These are phyloP conservation scores for Hippopotamus amphibius DNA, from an alignment of 2,113 vertebrate species.

Conservation along the genomic window DNA sequence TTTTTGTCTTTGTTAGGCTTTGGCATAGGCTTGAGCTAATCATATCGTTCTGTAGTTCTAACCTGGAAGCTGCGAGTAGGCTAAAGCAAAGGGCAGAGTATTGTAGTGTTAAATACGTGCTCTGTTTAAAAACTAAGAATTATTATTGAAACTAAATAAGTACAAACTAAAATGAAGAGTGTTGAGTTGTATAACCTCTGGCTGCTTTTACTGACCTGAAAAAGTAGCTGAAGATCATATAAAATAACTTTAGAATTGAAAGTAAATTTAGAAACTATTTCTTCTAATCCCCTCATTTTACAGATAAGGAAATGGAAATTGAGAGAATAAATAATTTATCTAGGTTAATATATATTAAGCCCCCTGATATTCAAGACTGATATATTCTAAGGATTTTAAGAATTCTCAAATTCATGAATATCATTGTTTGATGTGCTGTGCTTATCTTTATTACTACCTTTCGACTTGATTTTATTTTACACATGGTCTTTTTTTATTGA, in stretches of 20 bases:
- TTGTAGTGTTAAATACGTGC: constrained; percentile 5
- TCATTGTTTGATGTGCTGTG: not conserved
- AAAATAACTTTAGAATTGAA: constrained; percentile 30
- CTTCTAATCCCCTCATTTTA: not conserved
- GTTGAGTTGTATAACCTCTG: not conserved
- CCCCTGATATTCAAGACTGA: not conserved
- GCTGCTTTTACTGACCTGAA: not conserved
- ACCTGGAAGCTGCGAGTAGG: not conserved
- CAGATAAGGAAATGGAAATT: not conserved
- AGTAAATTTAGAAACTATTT: constrained; percentile 18
- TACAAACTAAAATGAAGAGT: not conserved
- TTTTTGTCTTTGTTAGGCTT: constrained; percentile 32
- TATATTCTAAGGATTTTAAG: constrained; percentile 25
- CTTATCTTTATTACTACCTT: not conserved
- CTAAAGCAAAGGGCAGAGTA: not conserved
- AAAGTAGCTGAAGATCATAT: constrained; percentile 13
- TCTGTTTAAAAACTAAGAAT: constrained; percentile 50
- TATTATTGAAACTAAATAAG: constrained; percentile 34
- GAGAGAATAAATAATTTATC: constrained; percentile 10
- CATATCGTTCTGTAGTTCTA: not conserved
- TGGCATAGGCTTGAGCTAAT: not conserved
- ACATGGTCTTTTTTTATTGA: constrained; percentile 39
- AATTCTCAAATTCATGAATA: not conserved
- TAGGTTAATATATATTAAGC: not conserved
- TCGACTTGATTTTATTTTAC: constrained; percentile 56